phyloP scores from a whole-genome alignment of 1,140 invertebrate genomes.

The Rhopalosiphum maidis region DNA sequence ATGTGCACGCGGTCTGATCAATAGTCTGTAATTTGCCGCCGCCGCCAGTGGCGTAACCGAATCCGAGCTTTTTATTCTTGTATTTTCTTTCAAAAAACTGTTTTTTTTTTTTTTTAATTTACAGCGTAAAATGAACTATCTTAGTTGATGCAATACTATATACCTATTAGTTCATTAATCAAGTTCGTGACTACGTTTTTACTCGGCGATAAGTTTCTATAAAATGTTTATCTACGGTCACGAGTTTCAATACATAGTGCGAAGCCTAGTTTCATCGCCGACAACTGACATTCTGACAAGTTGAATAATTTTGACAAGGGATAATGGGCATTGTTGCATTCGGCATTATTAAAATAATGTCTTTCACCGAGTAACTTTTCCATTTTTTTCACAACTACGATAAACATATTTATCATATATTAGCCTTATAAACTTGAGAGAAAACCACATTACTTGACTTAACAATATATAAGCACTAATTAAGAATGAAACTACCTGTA shows the following conservation, averaged over 20 bases:
- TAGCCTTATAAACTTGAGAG: background rate
- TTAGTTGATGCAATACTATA: background rate
- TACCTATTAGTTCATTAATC: background rate
- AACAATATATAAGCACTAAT: background rate
- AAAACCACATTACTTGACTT: background rate
- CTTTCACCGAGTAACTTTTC: background rate
- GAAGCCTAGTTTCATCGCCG: background rate
- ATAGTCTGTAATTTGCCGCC: background rate
- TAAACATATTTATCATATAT: no score
- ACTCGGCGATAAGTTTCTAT: background rate
- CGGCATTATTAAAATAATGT: background rate
- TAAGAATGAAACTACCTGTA: background rate
- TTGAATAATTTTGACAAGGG: background rate
- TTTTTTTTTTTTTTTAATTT: background rate
- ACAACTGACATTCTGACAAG: no score
- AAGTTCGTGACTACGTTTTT: background rate
- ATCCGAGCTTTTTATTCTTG: no score
- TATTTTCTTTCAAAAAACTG: background rate
- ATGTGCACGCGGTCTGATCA: slow-evolving; percentile 27
- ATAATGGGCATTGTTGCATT: background rate
- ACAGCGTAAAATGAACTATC: background rate
- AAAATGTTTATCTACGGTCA: background rate
- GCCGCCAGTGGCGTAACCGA: background rate
- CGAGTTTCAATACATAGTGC: background rate
- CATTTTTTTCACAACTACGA: background rate